phyloP scores from a whole-genome alignment of 2,113 vertebrate species.

The Rhinopomastus cyanomelas region DNA sequence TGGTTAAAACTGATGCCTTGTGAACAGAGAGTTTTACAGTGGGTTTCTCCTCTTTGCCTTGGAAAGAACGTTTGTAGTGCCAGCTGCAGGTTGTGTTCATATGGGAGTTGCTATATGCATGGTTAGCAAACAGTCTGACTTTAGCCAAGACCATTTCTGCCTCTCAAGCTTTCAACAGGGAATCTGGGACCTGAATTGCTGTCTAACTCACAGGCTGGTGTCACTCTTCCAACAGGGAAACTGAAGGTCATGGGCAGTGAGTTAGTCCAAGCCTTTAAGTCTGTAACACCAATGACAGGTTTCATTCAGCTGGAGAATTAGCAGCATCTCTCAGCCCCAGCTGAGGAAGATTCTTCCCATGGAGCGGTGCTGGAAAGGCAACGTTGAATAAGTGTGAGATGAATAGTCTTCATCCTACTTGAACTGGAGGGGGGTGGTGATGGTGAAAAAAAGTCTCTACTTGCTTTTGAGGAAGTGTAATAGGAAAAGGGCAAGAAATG shows the following conservation, averaged over 20 bases:
- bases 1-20: neutral
- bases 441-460: neutral
- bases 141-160: neutral
- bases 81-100: neutral
- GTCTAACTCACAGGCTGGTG: neutral
- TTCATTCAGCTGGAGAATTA: neutral
- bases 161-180: neutral
- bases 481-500: neutral
- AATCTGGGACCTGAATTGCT: neutral
- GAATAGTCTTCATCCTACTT: neutral
- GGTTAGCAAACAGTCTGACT: neutral
- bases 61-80: neutral
- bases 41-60: neutral
- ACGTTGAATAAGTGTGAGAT: neutral
- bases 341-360: neutral
- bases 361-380: neutral
- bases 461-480: neutral
- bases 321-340: neutral
- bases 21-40: neutral
- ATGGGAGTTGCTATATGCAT: neutral
- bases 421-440: fast-evolving
- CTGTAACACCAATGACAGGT: neutral
- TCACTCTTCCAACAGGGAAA: neutral
- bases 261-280: neutral
- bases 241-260: neutral